These are phyloP conservation scores for Zophobas morio DNA, from an alignment of 1,140 invertebrate species.

Conservation along the genomic window DNA sequence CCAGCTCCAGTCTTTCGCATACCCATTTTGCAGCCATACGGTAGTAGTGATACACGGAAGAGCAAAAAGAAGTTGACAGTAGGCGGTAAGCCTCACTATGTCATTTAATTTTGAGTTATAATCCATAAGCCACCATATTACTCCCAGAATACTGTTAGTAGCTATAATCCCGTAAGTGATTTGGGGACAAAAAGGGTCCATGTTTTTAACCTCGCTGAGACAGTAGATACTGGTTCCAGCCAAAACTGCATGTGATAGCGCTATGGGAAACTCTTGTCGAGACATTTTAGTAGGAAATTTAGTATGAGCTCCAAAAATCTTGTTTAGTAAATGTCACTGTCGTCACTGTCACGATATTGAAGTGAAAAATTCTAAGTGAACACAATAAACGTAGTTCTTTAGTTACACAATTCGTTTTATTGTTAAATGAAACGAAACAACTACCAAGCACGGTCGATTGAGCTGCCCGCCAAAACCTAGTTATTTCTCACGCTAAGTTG, in stretches of 20 bases:
- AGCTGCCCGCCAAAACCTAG: too few relatives aligned
- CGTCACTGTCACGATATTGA: not conserved
- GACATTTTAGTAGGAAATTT: constrained; percentile 10
- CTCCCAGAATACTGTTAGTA: constrained; percentile 1
- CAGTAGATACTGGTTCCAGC: constrained; percentile 50
- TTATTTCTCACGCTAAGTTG: too few relatives aligned
- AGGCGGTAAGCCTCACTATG: not conserved
- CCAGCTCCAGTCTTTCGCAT: constrained; percentile 4
- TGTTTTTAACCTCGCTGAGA: constrained; percentile 10
- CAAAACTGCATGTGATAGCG: constrained; percentile 45
- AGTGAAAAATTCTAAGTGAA: too few relatives aligned
- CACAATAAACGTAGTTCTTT: too few relatives aligned
- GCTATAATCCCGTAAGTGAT: not conserved
- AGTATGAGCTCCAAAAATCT: not conserved
- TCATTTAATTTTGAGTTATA: not conserved
- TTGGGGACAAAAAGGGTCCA: not conserved
- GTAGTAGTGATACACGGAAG: constrained; percentile 9
- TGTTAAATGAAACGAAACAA: too few relatives aligned
- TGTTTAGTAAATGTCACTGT: not conserved
- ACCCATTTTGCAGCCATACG: constrained; percentile 9
- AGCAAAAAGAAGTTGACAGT: constrained; percentile 6
- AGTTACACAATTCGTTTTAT: too few relatives aligned
- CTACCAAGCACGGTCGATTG: too few relatives aligned
- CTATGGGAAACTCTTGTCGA: constrained; percentile 10
- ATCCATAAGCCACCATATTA: not conserved